Evolutionary conservation across 2,797 vertebrate genomes (phyloP), one percentile per base, ranked within the genome.

Genomic region (Macropus fuliginosus): DNA sequence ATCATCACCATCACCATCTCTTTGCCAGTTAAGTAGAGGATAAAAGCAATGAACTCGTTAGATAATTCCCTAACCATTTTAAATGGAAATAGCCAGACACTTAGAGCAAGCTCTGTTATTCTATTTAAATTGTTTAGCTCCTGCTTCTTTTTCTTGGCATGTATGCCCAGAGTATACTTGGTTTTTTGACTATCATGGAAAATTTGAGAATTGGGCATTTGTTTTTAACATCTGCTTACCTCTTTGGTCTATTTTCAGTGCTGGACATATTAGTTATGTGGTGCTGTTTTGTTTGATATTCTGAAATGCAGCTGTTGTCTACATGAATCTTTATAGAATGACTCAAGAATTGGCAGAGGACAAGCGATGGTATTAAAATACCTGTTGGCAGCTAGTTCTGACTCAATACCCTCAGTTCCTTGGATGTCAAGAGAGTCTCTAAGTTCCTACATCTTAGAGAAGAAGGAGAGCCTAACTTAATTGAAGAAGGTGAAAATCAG

Each of bases 281-380:
- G 21, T 0, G 1, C 0, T n/a, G 46, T 24, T 90, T 56, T 46
- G 0, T 0, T 13, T 0, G 10, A 66, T 29, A 87, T 91, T 91
- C 29, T n/a, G 57, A 50, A 93, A 89, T 24, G 50, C 14, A 13
- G 11, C n/a, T 16, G 81, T 18, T 56, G 1, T 0, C 54, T 9
- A 13, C 14, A 2, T 10, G 90, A n/a, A 50, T 59, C 54, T 56
- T 90, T 16, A 3, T 27, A 56, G 57, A 74, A 11, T 10, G 0
- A 11, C 3, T 0, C 14, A 0, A 74, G 56, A 55, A 12, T 0
- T n/a, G 14, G n/a, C 34, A 28, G 40, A 56, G 28, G 40, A 13
- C 74, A 27, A 87, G 40, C 21, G 4, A 87, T 5, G 24, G 40
- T 87, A 87, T 87, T 87, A 50, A 87, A 87, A 87, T 87, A 87